Evolutionary conservation across 2,888 invertebrate genomes (phyloP), one percentile per base, ranked within the genome.

Genomic region (Flexamia atlantica): DNA sequence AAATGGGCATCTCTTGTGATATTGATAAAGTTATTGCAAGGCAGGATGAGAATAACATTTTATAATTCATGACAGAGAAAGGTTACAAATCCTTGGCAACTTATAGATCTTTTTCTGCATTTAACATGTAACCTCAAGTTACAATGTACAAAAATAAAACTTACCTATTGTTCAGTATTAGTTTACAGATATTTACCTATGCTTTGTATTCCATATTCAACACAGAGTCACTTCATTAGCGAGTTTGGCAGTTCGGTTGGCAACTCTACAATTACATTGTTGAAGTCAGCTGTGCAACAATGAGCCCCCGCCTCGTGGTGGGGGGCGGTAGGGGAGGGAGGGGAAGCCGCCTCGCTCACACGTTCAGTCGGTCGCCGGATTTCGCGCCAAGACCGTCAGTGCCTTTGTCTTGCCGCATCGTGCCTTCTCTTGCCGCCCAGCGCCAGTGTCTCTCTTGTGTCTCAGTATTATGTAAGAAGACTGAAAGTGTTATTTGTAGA

Each of bases 361-460:
- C 42, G 3, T 4, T 42, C 42, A 70, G 76, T 76, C 25, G 76
- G 76, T 76, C 50, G 76, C 50, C 76, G 40, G 46, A 28, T n/a
- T 76, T 76, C 76, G 76, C 76, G 76, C 76, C 76, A 50, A 46
- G 25, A 42, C 42, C 76, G 0, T n/a, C 23, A 23, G 42, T 42
- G 46, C 76, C 50, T 76, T 74, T 42, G 42, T 50, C 76, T 76
- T 76, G 76, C 76, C 76, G 76, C 50, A n/a, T 5, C 42, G 76
- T 76, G 76, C 76, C 76, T 76, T 36, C 1, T n/a, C 40, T 72
- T 36, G 40, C 72, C 40, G 30, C 64, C 17, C 5, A 53, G 17
- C 32, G 68, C 70, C 70, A 70, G 70, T 70, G 70, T 70, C 70
- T 70, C 70, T 36, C 30, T 20, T 68, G 70, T 70, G 70, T 20